Evolutionary conservation across 2,888 invertebrate species (phyloP).

Genomic region (Thalpophila matura): DNA sequence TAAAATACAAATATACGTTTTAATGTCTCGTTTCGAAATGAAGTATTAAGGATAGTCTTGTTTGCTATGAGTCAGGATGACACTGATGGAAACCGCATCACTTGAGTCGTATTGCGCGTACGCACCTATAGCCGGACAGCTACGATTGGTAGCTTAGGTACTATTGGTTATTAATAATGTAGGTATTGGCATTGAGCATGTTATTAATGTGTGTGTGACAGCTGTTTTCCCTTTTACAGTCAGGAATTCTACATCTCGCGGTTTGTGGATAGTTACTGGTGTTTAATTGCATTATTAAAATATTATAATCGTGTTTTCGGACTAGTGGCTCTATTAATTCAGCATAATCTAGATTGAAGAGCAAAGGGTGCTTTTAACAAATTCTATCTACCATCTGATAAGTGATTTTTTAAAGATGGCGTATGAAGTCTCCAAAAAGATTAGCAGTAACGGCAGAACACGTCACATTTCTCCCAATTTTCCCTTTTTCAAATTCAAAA

Average conservation of each 20-base stretch:
- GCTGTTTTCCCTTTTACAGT: conserved; percentile 47
- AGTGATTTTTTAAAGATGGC: too few relatives aligned
- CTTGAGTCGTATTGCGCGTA: conserved; percentile 11
- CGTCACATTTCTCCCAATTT: too few relatives aligned
- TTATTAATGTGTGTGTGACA: conserved; percentile 28
- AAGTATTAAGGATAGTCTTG: conserved; percentile 37
- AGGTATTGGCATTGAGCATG: conserved; percentile 25
- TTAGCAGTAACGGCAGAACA: too few relatives aligned
- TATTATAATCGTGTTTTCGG: conserved; percentile 19
- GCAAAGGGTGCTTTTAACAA: too few relatives aligned
- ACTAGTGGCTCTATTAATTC: too few relatives aligned
- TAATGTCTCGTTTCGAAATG: conserved; percentile 41
- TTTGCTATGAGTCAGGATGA: conserved; percentile 54
- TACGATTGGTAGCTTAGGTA: conserved; percentile 22
- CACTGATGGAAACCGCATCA: conserved; percentile 45
- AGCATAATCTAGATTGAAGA: too few relatives aligned
- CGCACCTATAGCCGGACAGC: conserved; percentile 10
- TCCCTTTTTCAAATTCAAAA: neutral
- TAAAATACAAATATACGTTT: conserved; percentile 35
- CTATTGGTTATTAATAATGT: conserved; percentile 37
- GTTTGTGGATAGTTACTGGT: conserved; percentile 1
- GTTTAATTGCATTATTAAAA: conserved; percentile 21
- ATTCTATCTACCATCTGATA: too few relatives aligned
- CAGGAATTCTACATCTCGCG: conserved; percentile 13
- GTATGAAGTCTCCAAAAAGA: too few relatives aligned